phyloP scores from a whole-genome alignment of 2,888 invertebrate genomes.

The Parasteatoda lunata region DNA sequence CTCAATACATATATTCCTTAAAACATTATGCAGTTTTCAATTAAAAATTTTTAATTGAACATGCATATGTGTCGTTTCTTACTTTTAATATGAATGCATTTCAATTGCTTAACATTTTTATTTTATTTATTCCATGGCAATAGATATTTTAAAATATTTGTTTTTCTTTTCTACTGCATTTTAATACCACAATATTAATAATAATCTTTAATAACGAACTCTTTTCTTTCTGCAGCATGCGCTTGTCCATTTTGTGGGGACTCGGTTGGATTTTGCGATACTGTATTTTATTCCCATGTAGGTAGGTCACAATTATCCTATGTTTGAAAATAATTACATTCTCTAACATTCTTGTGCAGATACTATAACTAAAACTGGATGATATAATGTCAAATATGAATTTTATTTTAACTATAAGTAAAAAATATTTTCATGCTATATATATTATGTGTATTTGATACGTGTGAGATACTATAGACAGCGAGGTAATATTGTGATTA shows the following conservation, averaged over 20 bases:
- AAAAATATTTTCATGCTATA: background rate
- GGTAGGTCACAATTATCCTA: constrained; percentile 32
- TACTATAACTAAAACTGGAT: too few relatives aligned
- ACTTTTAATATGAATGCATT: too few relatives aligned
- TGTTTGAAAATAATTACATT: background rate
- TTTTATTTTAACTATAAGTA: background rate
- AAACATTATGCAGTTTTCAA: too few relatives aligned
- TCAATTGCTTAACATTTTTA: too few relatives aligned
- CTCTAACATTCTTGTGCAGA: background rate
- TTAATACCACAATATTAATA: background rate
- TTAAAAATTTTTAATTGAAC: too few relatives aligned
- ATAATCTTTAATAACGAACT: background rate
- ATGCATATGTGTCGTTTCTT: too few relatives aligned
- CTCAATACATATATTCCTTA: too few relatives aligned
- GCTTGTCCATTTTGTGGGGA: constrained; percentile 94
- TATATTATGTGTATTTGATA: too few relatives aligned
- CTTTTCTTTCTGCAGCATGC: constrained; percentile 43
- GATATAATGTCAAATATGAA: background rate
- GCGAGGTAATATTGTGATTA: too few relatives aligned
- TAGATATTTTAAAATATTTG: background rate
- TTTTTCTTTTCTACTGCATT: background rate
- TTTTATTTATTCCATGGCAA: background rate
- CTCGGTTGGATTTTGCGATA: constrained; percentile 95
- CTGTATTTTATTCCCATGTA: constrained; percentile 84
- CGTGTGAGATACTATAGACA: too few relatives aligned